Conservation (phyloP, 2,888 invertebrate species). For the Acleris cristana region DNA sequence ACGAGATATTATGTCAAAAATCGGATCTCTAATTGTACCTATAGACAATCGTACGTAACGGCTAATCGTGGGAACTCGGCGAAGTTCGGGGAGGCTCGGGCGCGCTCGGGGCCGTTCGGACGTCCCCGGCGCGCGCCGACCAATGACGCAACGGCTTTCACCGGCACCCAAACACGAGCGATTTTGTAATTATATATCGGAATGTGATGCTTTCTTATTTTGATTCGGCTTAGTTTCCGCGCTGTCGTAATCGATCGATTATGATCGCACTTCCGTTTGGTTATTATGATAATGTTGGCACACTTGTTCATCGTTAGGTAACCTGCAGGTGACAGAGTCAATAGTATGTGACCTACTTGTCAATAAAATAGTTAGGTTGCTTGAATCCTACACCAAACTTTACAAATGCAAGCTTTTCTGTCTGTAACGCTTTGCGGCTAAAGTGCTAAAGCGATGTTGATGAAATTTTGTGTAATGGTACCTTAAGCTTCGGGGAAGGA, state of each 20-base stretch:
- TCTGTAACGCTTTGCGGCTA: too few species aligned
- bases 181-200: conserved; percentile 76
- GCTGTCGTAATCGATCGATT: conserved; percentile 52
- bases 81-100: conserved; percentile 9
- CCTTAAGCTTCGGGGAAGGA: too few species aligned
- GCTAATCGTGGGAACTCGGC: conserved; percentile 40
- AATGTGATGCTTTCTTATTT: conserved; percentile 78
- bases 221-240: conserved; percentile 68
- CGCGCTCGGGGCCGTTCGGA: conserved; percentile 16
- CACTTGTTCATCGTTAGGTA: conserved; percentile 30
- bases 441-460: too few species aligned
- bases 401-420: too few species aligned
- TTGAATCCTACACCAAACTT: too few species aligned
- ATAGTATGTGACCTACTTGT: conserved; percentile 32
- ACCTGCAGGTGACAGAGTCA: conserved; percentile 24
- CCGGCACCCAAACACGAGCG: conserved; percentile 56
- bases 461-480: too few species aligned
- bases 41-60: conserved; percentile 42
- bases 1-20: conserved; percentile 40
- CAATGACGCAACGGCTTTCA: conserved; percentile 75
- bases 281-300: conserved; percentile 40
- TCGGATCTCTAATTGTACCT: conserved; percentile 41
- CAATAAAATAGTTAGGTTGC: conserved; percentile 1
- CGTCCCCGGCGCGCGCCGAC: conserved; percentile 11
- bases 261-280: conserved; percentile 67